phyloP scores from a whole-genome alignment of 2,797 vertebrate species.

The Perodicticus potto region DNA sequence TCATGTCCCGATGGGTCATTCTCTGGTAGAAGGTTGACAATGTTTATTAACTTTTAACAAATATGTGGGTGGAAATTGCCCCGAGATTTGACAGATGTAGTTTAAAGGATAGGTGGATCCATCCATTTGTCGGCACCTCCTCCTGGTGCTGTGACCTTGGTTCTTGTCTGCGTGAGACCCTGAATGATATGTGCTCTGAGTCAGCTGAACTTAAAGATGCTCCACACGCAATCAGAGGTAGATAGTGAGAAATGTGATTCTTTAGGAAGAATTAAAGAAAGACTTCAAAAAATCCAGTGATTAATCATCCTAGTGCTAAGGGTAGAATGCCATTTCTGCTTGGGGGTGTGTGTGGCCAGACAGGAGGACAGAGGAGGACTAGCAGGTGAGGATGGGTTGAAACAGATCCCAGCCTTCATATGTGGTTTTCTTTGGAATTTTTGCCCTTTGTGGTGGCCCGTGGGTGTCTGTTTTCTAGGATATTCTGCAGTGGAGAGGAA shows the following conservation, averaged over 20 bases:
- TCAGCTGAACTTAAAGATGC: not conserved
- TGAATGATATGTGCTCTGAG: accelerated
- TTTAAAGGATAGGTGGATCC: not conserved
- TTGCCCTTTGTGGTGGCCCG: not conserved
- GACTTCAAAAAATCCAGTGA: not conserved
- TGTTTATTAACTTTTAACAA: not conserved
- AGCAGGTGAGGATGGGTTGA: accelerated
- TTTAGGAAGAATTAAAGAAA: not conserved
- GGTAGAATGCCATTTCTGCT: not conserved
- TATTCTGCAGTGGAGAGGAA: not conserved
- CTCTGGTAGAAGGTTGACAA: not conserved
- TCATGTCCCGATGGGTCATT: not conserved
- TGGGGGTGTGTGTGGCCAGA: not conserved
- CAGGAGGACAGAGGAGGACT: not conserved
- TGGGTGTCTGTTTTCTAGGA: not conserved
- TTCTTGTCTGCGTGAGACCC: not conserved
- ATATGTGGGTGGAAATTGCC: not conserved
- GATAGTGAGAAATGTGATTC: not conserved
- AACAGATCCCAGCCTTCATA: not conserved
- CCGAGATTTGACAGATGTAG: not conserved
- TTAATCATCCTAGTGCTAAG: not conserved
- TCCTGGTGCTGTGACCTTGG: accelerated
- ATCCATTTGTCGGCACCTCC: not conserved
- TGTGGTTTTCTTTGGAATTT: not conserved
- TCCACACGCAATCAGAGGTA: not conserved